Conservation (phyloP, 92 coral and sea anemone species). For the Phenganax stokvisi region DNA sequence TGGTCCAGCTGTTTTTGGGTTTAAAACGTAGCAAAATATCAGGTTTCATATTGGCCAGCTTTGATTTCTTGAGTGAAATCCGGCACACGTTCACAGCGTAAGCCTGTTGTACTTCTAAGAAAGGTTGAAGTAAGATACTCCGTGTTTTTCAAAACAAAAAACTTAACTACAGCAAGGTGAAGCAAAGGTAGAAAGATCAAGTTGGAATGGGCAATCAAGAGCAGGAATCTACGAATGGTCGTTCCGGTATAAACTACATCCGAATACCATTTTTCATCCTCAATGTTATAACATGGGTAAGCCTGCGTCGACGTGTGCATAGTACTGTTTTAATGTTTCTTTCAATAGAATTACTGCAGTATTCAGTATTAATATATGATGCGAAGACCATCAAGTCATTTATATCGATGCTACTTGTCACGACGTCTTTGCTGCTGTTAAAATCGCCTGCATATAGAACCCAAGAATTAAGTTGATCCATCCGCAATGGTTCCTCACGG, state of each 20-base stretch:
- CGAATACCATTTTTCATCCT: conserved; percentile 20
- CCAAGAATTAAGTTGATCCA: no score
- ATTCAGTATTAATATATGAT: no score
- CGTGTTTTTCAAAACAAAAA: background rate
- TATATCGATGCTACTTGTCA: no score
- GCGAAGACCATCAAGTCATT: no score
- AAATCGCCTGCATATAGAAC: no score
- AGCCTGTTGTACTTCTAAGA: background rate
- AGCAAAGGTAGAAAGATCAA: background rate
- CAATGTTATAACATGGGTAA: conserved; percentile 34
- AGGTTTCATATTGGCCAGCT: conserved; percentile 1
- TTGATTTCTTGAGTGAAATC: background rate
- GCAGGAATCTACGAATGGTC: background rate
- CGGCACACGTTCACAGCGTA: background rate
- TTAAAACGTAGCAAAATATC: background rate
- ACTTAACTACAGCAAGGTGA: background rate
- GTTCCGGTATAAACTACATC: background rate
- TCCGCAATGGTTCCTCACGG: no score
- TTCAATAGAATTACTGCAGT: no score
- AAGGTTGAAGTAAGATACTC: background rate
- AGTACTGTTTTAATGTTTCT: background rate
- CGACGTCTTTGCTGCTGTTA: no score
- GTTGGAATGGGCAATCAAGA: background rate
- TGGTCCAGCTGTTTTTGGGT: background rate
- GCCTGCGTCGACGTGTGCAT: background rate